A percentile compares a stretch with the other conserved stretches of the same genome.
These are phyloP conservation scores for Caenorhabditis briggsae DNA, from an alignment of 1,140 invertebrate species.

Conservation along the genomic window DNA sequence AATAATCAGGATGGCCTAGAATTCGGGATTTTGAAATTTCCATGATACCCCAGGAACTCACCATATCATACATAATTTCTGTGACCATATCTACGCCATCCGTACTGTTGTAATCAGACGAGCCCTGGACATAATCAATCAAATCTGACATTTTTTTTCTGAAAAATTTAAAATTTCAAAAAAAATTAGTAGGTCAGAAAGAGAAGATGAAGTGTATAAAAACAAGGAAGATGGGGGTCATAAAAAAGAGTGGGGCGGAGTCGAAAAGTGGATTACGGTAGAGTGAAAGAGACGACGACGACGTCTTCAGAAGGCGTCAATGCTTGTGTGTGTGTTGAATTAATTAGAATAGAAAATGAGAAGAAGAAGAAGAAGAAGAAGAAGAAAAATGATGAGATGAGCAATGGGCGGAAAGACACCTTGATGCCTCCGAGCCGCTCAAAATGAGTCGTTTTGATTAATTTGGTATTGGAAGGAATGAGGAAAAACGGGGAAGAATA, in stretches of 20 bases:
- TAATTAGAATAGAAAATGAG: constrained; percentile 54
- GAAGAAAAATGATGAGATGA: constrained; percentile 9
- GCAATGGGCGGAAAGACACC: background rate
- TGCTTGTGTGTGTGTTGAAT: background rate
- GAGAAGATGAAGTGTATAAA: background rate
- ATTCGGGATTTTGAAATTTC: background rate
- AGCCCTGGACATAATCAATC: constrained; percentile 25
- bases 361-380: background rate
- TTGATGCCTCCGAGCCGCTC: background rate
- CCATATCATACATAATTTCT: constrained; percentile 52
- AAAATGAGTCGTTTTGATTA: constrained; percentile 20
- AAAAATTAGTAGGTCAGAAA: background rate
- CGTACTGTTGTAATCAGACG: background rate
- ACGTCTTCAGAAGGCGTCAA: background rate
- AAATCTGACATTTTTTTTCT: background rate
- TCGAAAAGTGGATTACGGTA: constrained; percentile 46
- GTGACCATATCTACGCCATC: background rate
- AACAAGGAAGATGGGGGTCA: background rate
- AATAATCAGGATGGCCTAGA: no score
- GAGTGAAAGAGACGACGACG: background rate
- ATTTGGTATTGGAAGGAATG: constrained; percentile 13
- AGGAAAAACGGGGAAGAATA: background rate
- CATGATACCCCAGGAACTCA: background rate
- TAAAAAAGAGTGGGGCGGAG: background rate
- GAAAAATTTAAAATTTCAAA: background rate